A percentile compares a stretch with the other conserved stretches of the same genome.
phyloP scores from a whole-genome alignment of 1,140 invertebrate genomes.

The Anastrepha obliqua region DNA sequence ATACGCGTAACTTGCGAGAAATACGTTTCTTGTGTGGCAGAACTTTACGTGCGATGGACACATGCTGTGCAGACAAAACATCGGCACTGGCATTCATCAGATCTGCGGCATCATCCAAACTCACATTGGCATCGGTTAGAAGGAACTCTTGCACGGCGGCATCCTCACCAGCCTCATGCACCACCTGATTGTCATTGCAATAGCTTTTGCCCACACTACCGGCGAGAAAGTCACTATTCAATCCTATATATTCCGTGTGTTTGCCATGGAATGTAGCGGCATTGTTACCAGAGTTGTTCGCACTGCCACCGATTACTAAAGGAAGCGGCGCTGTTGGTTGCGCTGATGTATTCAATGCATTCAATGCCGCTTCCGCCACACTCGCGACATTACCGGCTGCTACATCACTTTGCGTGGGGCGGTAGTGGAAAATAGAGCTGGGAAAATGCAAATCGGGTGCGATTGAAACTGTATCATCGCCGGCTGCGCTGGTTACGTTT shows the following conservation, averaged over 20 bases:
- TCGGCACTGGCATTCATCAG: not conserved
- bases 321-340: not conserved
- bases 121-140: constrained; percentile 44
- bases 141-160: constrained; percentile 53
- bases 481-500: not conserved
- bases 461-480: constrained; percentile 47
- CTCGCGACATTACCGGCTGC: not conserved
- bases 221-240: constrained; percentile 54
- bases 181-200: not conserved
- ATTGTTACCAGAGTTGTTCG: not conserved
- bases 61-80: constrained; percentile 16
- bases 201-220: not conserved
- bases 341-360: constrained; percentile 15
- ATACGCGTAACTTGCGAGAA: constrained; percentile 76
- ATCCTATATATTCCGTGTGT: constrained; percentile 11
- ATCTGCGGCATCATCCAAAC: constrained; percentile 45
- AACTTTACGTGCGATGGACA: constrained; percentile 62
- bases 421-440: constrained; percentile 64
- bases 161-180: not conserved
- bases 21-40: constrained; percentile 78
- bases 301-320: not conserved
- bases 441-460: constrained; percentile 67
- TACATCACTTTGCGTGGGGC: constrained; percentile 3
- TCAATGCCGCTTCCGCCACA: not conserved
- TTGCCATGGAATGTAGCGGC: not conserved